A percentile compares a stretch with the other conserved stretches of the same genome.
phyloP scores from a whole-genome alignment of 2,888 invertebrate species.

The Protophormia terraenovae region DNA sequence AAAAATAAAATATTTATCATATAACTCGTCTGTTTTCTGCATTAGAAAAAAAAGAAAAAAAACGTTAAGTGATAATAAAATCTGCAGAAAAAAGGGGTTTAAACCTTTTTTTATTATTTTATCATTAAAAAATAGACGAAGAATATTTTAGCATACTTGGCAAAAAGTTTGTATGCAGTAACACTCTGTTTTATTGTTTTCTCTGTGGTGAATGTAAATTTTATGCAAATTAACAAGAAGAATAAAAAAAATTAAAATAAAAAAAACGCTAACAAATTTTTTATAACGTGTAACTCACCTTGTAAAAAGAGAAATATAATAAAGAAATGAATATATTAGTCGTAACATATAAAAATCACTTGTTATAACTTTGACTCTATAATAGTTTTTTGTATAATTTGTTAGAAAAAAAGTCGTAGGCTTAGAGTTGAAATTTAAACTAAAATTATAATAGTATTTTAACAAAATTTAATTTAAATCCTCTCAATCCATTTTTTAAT shows the following conservation, averaged over 20 bases:
- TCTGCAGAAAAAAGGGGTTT: not conserved
- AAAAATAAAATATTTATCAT: no score
- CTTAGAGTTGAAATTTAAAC: not conserved
- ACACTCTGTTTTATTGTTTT: not conserved
- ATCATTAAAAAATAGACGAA: not conserved
- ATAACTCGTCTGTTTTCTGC: no score
- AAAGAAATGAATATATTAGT: constrained; percentile 7
- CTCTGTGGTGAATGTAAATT: not conserved
- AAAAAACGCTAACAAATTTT: not conserved
- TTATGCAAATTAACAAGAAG: constrained; percentile 21
- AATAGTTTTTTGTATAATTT: not conserved
- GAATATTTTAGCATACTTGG: not conserved
- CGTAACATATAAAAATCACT: not conserved
- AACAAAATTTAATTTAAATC: no score
- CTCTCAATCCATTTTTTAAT: no score
- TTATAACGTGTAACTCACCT: not conserved
- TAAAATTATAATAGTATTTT: not conserved
- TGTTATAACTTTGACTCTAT: not conserved
- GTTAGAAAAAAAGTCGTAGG: not conserved
- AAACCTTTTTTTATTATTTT: not conserved
- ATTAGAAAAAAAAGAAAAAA: not conserved
- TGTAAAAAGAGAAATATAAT: not conserved
- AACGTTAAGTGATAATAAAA: constrained; percentile 7
- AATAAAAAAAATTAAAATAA: not conserved
- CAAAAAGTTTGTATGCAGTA: not conserved